Base-by-base conservation (phyloP, 2,888 invertebrate genomes). In the Lycia hirtaria region DNA sequence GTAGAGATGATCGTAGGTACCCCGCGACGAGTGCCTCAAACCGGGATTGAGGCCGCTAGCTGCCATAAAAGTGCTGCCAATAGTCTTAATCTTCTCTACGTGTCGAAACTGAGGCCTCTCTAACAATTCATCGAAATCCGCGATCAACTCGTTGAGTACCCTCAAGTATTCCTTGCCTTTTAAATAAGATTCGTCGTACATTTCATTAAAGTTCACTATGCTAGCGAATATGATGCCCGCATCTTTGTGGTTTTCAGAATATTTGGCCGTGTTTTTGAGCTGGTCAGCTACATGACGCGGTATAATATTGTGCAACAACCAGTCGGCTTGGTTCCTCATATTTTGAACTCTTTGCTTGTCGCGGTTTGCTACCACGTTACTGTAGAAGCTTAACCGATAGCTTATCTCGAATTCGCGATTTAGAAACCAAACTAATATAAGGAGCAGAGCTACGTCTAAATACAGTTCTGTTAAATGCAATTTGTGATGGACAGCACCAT, bases 71-170 rank as follows among this genome's bases (percentile, higher is more conserved):
- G 98, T 98, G 66, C 97, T 97, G 4, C 98, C 98, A 61, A 99
- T 99, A 0, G 99, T 98, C 87, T 99, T 99, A 65, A 99, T 99
- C 88, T 99, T 99, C 82, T 99, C 98, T 4, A 99, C 97, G 70
- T 96, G 95, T 35, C 95, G 94, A 73, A 96, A 98, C 67, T 97
- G 95, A 0, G 95, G 93, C 37, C 95, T 93, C 58, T 96, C 96
- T 5, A 99, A 87, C 44, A 99, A 88, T 76, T 98, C 98, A 79
- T 99, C 99, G 76, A 99, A 98, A 85, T 99, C 99, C 0, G 97
- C 98, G 62, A 98, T 98, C 49, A 99, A 91, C 81, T 99, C 99
- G 86, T 99, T 99, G 45, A 99, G 93, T 7, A 99, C 98, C 12
- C 99, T 93, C 65, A 99, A 88, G 83, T 97, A 99, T 86, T 99